Percentiles rank a stretch among this genome's conserved stretches.
Evolutionary conservation across 2,888 invertebrate species (phyloP).

Genomic region (Drosophila nr. fundita): DNA sequence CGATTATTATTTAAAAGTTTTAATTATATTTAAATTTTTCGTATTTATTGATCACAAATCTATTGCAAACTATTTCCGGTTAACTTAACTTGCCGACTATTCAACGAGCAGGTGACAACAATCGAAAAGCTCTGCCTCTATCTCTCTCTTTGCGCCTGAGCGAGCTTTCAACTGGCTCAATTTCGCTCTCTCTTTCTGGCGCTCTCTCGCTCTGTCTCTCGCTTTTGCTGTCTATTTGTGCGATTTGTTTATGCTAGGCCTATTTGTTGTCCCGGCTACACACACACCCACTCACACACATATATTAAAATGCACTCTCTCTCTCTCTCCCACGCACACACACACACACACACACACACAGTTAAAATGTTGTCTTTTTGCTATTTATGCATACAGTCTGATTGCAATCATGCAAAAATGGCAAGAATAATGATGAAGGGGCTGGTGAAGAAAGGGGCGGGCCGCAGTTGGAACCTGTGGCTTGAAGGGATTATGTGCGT

Average conservation of each 20-base stretch:
- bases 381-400: conserved; percentile 67
- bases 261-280: conserved; percentile 73
- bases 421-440: neutral
- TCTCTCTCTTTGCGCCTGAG: conserved; percentile 32
- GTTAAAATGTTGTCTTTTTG: conserved; percentile 32
- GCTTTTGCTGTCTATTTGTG: conserved; percentile 19
- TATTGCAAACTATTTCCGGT: neutral
- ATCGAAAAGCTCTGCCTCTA: conserved; percentile 20
- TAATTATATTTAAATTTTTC: accelerated
- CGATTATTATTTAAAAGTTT: neutral
- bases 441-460: neutral
- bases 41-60: no score
- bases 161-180: conserved; percentile 32
- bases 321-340: conserved; percentile 18
- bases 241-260: conserved; percentile 67
- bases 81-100: neutral
- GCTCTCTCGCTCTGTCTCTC: neutral
- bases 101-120: conserved; percentile 7
- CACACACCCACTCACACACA: conserved; percentile 8
- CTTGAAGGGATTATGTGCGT: conserved; percentile 53
- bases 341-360: conserved; percentile 16
- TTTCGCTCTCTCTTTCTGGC: neutral
- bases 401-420: conserved; percentile 60
- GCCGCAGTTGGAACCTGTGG: conserved; percentile 40
- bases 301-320: conserved; percentile 5